A percentile compares a stretch with the other conserved stretches of the same genome.
Evolutionary conservation across 2,888 invertebrate species (phyloP).

Genomic region (Drosophila pseudotakahashii): DNA sequence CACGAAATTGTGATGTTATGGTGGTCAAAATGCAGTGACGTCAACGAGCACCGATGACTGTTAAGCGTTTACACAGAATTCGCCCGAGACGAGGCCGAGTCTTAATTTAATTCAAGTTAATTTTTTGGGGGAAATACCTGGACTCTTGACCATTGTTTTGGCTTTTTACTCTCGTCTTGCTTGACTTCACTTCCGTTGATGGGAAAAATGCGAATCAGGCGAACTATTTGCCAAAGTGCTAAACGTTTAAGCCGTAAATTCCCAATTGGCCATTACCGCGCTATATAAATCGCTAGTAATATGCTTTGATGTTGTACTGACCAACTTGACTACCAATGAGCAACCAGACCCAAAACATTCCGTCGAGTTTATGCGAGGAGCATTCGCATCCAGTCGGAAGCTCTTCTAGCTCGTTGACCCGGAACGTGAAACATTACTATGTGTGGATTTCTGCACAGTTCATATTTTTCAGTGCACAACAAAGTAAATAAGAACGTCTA

Average conservation of each 20-base stretch:
- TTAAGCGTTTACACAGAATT: conserved; percentile 25
- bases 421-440: conserved; percentile 12
- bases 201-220: conserved; percentile 42
- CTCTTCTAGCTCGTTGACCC: conserved; percentile 66
- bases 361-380: conserved; percentile 8
- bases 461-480: conserved; percentile 19
- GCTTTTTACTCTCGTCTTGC: conserved; percentile 16
- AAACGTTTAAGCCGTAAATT: conserved; percentile 65
- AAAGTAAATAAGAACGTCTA: conserved; percentile 3
- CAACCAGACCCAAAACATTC: neutral
- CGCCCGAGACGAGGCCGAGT: conserved; percentile 24
- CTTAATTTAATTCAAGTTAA: conserved; percentile 40
- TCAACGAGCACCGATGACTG: conserved; percentile 21
- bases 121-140: conserved; percentile 65
- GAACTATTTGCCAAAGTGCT: conserved; percentile 63
- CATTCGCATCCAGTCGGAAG: conserved; percentile 60
- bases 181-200: conserved; percentile 59
- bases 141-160: conserved; percentile 39
- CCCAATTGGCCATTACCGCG: conserved; percentile 63
- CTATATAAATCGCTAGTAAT: conserved; percentile 71
- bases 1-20: neutral
- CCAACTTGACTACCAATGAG: conserved; percentile 66
- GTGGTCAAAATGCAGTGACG: conserved; percentile 28
- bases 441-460: conserved; percentile 3
- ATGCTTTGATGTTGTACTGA: conserved; percentile 39